Percentiles rank a stretch among this genome's conserved stretches.
phyloP scores from a whole-genome alignment of 92 coral and sea anemone species.

The Galaxea fascicularis region DNA sequence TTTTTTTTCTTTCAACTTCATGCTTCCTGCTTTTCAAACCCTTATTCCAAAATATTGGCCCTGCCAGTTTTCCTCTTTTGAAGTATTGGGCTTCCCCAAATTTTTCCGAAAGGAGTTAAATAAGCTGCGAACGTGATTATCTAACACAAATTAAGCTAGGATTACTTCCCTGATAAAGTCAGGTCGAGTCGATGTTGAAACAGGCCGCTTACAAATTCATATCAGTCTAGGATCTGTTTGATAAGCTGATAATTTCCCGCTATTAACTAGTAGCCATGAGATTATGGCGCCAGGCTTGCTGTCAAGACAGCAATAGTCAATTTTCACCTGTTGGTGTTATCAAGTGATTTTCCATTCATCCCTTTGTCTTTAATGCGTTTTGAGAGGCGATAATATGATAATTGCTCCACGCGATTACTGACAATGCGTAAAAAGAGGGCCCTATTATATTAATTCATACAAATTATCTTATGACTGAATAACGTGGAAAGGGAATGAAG shows the following conservation, averaged over 20 bases:
- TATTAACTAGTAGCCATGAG: neutral
- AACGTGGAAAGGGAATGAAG: neutral
- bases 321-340: slow-evolving; percentile 9
- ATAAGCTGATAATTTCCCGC: slow-evolving; percentile 21
- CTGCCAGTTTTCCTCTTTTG: neutral
- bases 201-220: neutral
- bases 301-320: neutral
- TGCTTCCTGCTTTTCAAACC: neutral
- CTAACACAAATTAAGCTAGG: neutral
- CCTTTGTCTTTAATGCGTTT: slow-evolving; percentile 11
- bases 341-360: neutral
- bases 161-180: neutral
- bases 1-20: too few relatives aligned
- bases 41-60: neutral
- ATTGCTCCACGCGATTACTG: neutral
- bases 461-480: neutral
- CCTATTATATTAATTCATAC: neutral
- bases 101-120: neutral
- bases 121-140: slow-evolving; percentile 7
- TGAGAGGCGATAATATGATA: neutral
- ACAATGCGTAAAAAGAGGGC: neutral
- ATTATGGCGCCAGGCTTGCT: slow-evolving; percentile 10
- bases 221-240: slow-evolving; percentile 21
- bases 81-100: neutral
- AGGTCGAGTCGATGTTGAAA: neutral